Conservation (phyloP, 2,113 vertebrate genomes). For the Dicrurus megarhynchus region DNA sequence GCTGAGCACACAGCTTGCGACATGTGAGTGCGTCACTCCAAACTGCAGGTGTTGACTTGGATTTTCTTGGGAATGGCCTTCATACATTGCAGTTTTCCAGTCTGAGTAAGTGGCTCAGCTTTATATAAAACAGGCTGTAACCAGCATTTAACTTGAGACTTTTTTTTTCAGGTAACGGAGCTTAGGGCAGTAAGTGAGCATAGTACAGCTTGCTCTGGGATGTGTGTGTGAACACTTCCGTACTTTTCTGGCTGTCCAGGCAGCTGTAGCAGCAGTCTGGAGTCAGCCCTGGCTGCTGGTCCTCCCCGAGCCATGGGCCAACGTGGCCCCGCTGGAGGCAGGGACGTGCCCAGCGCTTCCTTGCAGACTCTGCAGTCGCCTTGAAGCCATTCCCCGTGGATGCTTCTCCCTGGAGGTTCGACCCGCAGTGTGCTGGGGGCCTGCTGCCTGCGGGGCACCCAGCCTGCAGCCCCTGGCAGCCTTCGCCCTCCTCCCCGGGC, state of each 20-base stretch:
- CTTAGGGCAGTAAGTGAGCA: not conserved
- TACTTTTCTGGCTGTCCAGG: not conserved
- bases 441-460: not conserved
- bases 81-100: not conserved
- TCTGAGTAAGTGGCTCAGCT: not conserved
- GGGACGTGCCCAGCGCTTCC: not conserved
- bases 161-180: not conserved
- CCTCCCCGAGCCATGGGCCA: accelerated
- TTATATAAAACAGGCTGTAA: not conserved
- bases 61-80: not conserved
- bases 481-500: accelerated
- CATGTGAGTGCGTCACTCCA: accelerated
- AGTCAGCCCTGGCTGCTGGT: not conserved
- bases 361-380: accelerated
- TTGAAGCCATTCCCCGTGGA: accelerated
- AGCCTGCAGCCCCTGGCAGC: accelerated
- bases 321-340: not conserved
- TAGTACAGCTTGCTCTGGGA: not conserved
- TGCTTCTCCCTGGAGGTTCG: accelerated
- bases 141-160: not conserved
- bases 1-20: not conserved
- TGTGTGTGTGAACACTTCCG: not conserved
- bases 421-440: not conserved
- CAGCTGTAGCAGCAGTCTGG: not conserved
- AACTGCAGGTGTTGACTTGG: not conserved